Conservation (phyloP, 1,140 invertebrate genomes). For the Drosophila saltans region DNA sequence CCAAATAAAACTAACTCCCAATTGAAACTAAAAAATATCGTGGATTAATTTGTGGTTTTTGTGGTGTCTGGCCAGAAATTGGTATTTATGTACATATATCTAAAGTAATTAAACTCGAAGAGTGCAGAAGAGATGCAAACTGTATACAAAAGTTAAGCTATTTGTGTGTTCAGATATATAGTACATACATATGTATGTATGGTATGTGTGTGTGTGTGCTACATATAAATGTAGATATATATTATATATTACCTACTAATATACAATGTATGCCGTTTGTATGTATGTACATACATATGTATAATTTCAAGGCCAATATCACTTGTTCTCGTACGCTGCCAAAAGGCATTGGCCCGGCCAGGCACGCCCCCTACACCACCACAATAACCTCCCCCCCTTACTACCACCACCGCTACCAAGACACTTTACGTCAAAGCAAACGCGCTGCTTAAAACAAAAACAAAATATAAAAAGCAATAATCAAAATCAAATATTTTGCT, state of each 20-base stretch:
- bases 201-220: not conserved
- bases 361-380: constrained; percentile 6
- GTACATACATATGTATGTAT: not conserved
- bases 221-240: not conserved
- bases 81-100: too few relatives aligned
- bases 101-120: too few relatives aligned
- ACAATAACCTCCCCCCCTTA: not conserved
- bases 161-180: not conserved
- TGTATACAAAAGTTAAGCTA: constrained; percentile 6
- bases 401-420: not conserved
- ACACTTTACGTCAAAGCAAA: constrained; percentile 12
- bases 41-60: too few relatives aligned
- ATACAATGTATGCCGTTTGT: not conserved
- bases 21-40: too few relatives aligned
- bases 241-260: not conserved
- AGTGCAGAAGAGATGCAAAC: constrained; percentile 1
- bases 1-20: too few relatives aligned
- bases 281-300: constrained; percentile 23
- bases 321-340: constrained; percentile 62
- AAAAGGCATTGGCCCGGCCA: constrained; percentile 67
- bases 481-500: constrained; percentile 38
- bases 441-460: constrained; percentile 5
- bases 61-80: too few relatives aligned
- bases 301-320: constrained; percentile 71
- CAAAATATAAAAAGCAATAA: constrained; percentile 5